A percentile compares a stretch with the other conserved stretches of the same genome.
Conservation (phyloP, 2,888 invertebrate species). For the Plagodis pulveraria region DNA sequence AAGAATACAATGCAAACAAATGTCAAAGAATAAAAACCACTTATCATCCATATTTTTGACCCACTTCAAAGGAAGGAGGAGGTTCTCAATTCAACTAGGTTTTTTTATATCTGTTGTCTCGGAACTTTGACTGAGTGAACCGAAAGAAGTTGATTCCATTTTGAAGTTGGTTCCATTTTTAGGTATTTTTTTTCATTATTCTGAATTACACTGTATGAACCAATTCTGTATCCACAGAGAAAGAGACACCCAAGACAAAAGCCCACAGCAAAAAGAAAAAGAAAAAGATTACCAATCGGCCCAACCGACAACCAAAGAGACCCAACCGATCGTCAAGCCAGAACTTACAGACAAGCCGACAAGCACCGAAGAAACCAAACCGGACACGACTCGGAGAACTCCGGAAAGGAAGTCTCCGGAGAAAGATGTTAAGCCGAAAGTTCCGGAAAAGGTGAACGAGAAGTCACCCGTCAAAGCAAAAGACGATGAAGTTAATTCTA, state of each 20-base stretch:
- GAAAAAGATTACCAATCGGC: slow-evolving; percentile 33
- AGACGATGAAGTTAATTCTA: slow-evolving; percentile 70
- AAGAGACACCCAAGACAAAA: slow-evolving; percentile 44
- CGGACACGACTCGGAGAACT: slow-evolving; percentile 60
- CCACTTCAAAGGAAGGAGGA: too few species aligned
- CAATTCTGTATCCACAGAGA: slow-evolving; percentile 48
- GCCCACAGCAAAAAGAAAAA: slow-evolving; percentile 40
- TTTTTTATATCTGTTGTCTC: too few species aligned
- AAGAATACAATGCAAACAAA: too few species aligned
- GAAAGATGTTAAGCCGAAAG: slow-evolving; percentile 9
- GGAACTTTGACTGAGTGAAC: too few species aligned
- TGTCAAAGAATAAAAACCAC: too few species aligned
- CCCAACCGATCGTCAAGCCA: slow-evolving; percentile 2
- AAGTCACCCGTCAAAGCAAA: slow-evolving; percentile 48
- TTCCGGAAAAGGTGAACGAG: slow-evolving; percentile 43
- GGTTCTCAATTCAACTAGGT: too few species aligned
- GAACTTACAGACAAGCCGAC: slow-evolving; percentile 24
- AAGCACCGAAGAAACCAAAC: slow-evolving; percentile 29
- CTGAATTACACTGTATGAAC: too few species aligned
- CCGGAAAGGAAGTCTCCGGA: slow-evolving; percentile 46
- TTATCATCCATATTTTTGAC: too few species aligned
- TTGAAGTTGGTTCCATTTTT: too few species aligned
- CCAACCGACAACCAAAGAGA: slow-evolving; percentile 10
- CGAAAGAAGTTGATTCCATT: too few species aligned
- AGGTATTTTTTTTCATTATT: too few species aligned